phyloP scores from a whole-genome alignment of 2,888 invertebrate genomes.

The Tenodera sinensis region DNA sequence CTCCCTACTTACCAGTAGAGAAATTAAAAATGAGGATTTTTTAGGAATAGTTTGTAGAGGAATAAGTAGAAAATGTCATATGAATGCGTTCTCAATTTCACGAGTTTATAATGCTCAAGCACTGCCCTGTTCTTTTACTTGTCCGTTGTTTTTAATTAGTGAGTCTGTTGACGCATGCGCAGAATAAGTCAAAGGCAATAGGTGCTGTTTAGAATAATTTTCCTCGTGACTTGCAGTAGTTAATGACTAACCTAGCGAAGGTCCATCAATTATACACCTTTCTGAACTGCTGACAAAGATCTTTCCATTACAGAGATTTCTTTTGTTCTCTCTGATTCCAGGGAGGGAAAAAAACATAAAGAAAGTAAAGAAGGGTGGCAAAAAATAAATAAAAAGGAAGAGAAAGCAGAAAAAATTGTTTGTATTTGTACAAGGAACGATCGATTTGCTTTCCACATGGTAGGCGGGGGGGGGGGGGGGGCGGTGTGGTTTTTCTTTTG shows the following conservation, averaged over 20 bases:
- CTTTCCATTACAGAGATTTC: neutral
- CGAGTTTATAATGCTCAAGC: too few species aligned
- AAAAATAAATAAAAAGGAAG: neutral
- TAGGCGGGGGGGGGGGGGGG: too few species aligned
- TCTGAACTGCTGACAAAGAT: neutral
- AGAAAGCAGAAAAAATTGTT: neutral
- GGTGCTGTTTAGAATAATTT: neutral
- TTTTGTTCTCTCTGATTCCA: neutral
- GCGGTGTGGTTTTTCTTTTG: neutral
- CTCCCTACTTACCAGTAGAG: too few species aligned
- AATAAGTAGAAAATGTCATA: too few species aligned
- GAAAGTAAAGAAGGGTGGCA: neutral
- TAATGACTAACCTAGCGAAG: neutral
- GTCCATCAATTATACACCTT: neutral
- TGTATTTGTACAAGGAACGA: neutral
- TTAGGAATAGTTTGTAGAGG: too few species aligned
- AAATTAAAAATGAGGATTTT: too few species aligned
- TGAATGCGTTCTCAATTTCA: too few species aligned
- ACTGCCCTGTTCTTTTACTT: too few species aligned
- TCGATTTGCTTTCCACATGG: neutral
- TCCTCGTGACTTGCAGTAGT: neutral
- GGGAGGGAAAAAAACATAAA: neutral
- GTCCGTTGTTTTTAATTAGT: too few species aligned
- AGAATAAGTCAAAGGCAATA: too few species aligned
- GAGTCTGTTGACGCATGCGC: too few species aligned